Evolutionary conservation across 1,140 invertebrate genomes (phyloP).

Genomic region (Coenobita brevimanus): DNA sequence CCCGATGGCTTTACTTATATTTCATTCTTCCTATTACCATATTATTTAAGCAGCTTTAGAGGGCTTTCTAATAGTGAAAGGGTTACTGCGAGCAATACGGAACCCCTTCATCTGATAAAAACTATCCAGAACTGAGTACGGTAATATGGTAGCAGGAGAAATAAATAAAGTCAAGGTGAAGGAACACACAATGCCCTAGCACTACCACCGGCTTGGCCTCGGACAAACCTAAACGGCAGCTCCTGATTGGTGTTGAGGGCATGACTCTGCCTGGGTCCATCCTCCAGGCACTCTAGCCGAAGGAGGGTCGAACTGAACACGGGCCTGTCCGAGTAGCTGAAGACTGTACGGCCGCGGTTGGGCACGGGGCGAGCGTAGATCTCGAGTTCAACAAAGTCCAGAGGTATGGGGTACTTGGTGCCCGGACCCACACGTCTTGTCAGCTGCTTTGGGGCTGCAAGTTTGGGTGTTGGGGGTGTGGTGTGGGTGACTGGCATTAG

Average conservation of each 20-base stretch:
- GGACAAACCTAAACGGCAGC: constrained; percentile 58
- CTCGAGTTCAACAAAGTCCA: constrained; percentile 50
- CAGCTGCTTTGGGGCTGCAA: constrained; percentile 50
- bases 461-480: not conserved
- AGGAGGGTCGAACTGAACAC: constrained; percentile 49
- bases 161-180: too few species aligned
- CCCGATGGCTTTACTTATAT: too few species aligned
- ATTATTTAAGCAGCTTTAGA: too few species aligned
- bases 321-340: constrained; percentile 54
- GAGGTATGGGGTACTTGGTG: constrained; percentile 47
- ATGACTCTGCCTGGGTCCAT: constrained; percentile 42
- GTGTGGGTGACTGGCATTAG: not conserved
- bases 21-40: too few species aligned
- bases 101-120: too few species aligned
- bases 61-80: too few species aligned
- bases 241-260: constrained; percentile 63
- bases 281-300: constrained; percentile 45
- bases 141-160: too few species aligned
- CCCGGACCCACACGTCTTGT: constrained; percentile 36
- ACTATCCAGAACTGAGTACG: too few species aligned
- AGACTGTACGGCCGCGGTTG: constrained; percentile 36
- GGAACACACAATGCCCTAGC: too few species aligned
- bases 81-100: too few species aligned
- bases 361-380: constrained; percentile 37
- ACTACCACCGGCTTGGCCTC: too few species aligned